Conservation (phyloP, 64 coral and sea anemone genomes). For the Porites australiensis region DNA sequence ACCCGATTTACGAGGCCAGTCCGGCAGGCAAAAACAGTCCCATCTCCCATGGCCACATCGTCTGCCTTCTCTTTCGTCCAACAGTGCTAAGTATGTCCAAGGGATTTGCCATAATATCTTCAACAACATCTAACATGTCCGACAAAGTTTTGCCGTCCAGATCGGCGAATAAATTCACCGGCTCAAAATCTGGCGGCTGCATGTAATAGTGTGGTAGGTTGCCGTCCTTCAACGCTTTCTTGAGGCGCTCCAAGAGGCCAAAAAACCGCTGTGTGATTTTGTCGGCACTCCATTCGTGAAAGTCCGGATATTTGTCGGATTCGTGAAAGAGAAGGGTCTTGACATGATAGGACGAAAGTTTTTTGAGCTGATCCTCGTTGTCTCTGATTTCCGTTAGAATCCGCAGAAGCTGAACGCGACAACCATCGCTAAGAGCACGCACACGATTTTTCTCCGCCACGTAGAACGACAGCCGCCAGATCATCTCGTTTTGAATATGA, state of each 20-base stretch:
- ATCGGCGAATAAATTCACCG: constrained; percentile 90
- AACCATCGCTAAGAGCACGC: constrained; percentile 87
- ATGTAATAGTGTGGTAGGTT: constrained; percentile 93
- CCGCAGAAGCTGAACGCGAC: constrained; percentile 88
- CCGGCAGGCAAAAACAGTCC: constrained; percentile 75
- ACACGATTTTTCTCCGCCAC: constrained; percentile 95
- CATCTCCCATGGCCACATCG: constrained; percentile 95
- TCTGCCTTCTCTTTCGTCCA: constrained; percentile 82
- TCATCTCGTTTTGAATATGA: constrained; percentile 73
- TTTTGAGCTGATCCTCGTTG: constrained; percentile 84
- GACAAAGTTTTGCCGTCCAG: constrained; percentile 90
- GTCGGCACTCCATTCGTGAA: constrained; percentile 83
- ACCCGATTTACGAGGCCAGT: constrained; percentile 34
- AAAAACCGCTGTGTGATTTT: constrained; percentile 80
- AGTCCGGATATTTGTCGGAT: constrained; percentile 79
- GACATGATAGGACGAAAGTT: constrained; percentile 90
- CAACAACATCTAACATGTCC: constrained; percentile 93
- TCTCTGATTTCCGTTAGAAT: constrained; percentile 97
- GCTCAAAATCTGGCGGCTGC: constrained; percentile 94
- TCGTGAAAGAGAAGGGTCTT: constrained; percentile 94
- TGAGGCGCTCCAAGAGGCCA: constrained; percentile 71
- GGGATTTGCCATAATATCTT: constrained; percentile 76
- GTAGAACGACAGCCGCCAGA: constrained; percentile 88
- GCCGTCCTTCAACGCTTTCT: constrained; percentile 70
- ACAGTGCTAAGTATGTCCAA: constrained; percentile 68